Percentiles rank a stretch among this genome's conserved stretches.
Conservation (phyloP, 2,797 vertebrate species). For the Tauraco hartlaubi region DNA sequence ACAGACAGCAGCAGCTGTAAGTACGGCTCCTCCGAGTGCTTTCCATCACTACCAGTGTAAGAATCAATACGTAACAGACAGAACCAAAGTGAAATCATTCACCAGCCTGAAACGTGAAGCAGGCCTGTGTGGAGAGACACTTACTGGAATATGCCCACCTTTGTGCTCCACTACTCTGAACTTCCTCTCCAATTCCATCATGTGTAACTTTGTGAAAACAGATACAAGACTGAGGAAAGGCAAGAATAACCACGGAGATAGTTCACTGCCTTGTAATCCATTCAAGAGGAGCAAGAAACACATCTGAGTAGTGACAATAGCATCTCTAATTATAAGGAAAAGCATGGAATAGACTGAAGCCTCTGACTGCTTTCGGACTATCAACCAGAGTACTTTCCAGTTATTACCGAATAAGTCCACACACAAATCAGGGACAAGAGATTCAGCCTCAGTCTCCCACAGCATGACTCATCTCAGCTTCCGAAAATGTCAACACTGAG, state of each 20-base stretch:
- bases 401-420: background rate
- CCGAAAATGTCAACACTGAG: background rate
- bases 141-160: background rate
- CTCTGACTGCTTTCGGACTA: background rate
- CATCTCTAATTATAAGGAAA: background rate
- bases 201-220: background rate
- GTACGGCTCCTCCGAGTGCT: background rate
- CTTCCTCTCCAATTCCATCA: background rate
- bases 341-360: background rate
- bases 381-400: background rate
- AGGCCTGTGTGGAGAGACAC: background rate
- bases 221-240: background rate
- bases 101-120: background rate
- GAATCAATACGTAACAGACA: background rate
- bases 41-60: background rate
- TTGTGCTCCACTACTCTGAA: background rate
- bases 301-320: background rate
- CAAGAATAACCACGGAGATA: background rate
- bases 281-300: background rate
- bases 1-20: background rate
- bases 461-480: background rate
- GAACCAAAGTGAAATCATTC: background rate
- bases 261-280: background rate
- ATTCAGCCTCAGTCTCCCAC: background rate
- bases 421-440: background rate